Conservation (phyloP, 2,888 invertebrate species). For the Lasioglossum zephyrum region DNA sequence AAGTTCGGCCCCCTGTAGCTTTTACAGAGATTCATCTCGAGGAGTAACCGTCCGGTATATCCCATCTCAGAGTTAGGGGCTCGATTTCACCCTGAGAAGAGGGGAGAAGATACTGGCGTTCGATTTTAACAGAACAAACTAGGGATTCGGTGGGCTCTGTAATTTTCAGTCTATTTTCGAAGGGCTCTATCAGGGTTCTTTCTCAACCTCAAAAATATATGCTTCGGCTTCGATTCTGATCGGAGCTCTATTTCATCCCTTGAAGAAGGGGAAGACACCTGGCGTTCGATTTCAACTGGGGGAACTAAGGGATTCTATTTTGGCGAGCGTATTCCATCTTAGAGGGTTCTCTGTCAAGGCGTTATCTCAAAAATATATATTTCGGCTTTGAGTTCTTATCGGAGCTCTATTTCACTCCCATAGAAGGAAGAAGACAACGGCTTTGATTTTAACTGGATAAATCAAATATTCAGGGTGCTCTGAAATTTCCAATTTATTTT, state of each 20-base stretch:
- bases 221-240: not conserved
- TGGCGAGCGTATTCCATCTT: not conserved
- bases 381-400: not conserved
- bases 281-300: not conserved
- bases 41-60: not conserved
- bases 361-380: not conserved
- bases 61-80: not conserved
- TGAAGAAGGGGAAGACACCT: not conserved
- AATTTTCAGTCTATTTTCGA: not conserved
- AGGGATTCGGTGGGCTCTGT: not conserved
- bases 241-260: not conserved
- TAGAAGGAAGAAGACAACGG: not conserved
- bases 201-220: not conserved
- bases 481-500: not conserved
- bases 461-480: not conserved
- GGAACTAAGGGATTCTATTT: not conserved
- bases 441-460: not conserved
- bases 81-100: not conserved
- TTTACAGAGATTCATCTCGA: not conserved
- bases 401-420: not conserved
- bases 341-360: not conserved
- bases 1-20: no score
- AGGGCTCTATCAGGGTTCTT: not conserved
- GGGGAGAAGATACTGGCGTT: not conserved
- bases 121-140: not conserved